Base-by-base conservation (phyloP, 2,113 vertebrate genomes). In the Narcine bancroftii region DNA sequence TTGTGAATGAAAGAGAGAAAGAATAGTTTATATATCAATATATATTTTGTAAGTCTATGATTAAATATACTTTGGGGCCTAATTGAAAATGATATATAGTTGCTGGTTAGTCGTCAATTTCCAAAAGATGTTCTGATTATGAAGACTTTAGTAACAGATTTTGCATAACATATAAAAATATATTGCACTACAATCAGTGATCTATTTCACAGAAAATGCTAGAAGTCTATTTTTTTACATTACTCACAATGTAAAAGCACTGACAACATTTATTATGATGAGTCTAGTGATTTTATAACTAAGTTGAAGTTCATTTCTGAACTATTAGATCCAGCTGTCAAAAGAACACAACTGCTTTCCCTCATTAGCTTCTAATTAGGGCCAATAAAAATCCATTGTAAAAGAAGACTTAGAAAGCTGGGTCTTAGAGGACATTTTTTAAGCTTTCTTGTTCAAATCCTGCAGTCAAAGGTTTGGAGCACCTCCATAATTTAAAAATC, bases 281-380 rank as follows among this genome's bases (percentile, higher is more conserved):
- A 36, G 13, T 10, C 60, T 89, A 11, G 60, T 89, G 65, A 0
- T 13, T 71, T 66, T 47, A 17, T 26, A 91, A 47, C 65, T 29
- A 29, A 17, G 45, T 45, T 53, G 24, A 36, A 24, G 9, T 65
- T 26, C 63, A 91, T 69, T 91, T 26, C 24, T 65, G 19, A 50
- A n/a, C 47, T 83, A 47, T 83, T 83, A 65, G 85, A n/a, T 63
- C 87, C 60, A 89, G 39, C 63, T 89, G 36, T 66, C 60, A 89
- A 65, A 66, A 39, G 63, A 42, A 66, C 42, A 47, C 26, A 69
- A 24, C 63, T 50, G 15, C 63, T 26, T 71, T 91, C 66, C 4
- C 39, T 91, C 42, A 47, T 39, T 91, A 91, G 21, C 9, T 33
- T 91, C 5, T 91, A 69, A 91, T 29, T 29, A 11, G 21, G 63